These are phyloP conservation scores for Cranoglanis bouderius DNA, from an alignment of 2,113 vertebrate species.

Conservation along the genomic window DNA sequence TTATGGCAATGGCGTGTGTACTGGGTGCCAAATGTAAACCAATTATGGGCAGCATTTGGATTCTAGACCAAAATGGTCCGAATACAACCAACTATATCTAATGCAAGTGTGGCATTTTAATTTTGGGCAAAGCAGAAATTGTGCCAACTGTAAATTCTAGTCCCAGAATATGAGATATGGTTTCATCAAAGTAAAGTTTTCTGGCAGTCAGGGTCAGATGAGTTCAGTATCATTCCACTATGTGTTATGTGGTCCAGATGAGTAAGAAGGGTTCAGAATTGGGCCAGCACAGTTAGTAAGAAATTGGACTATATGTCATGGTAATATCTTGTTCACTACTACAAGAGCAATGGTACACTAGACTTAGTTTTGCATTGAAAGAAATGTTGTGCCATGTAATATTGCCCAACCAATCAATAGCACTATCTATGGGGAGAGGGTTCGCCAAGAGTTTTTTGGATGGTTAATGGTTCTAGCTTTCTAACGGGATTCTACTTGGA, in stretches of 20 bases:
- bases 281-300: not conserved
- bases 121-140: not conserved
- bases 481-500: not conserved
- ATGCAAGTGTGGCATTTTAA: not conserved
- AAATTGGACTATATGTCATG: conserved; percentile 16
- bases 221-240: not conserved
- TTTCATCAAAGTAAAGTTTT: not conserved
- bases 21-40: not conserved
- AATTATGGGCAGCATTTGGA: not conserved
- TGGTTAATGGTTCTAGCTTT: not conserved
- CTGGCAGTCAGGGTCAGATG: not conserved
- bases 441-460: not conserved
- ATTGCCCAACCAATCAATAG: conserved; percentile 15
- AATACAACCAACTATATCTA: not conserved
- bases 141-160: not conserved
- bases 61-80: not conserved
- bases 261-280: not conserved
- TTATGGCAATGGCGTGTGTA: not conserved
- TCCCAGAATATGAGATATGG: not conserved
- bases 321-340: not conserved
- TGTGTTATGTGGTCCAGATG: not conserved
- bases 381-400: conserved; percentile 3
- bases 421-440: not conserved
- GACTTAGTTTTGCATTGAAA: not conserved
- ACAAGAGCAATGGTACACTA: not conserved